phyloP scores from a whole-genome alignment of 2,797 vertebrate genomes.

The Siniperca obscura region DNA sequence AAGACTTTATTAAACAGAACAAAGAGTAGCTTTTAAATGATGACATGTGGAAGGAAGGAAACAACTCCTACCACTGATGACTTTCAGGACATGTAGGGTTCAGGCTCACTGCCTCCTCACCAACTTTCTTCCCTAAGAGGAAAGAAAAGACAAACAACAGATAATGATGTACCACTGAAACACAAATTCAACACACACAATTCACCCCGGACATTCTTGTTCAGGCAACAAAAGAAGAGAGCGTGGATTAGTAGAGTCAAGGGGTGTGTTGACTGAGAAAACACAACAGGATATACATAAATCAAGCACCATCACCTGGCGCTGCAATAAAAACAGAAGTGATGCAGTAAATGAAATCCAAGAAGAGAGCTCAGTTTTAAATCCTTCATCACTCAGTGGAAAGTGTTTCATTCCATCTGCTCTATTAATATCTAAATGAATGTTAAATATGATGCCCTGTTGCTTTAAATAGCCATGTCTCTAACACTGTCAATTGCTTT shows the following conservation, averaged over 20 bases:
- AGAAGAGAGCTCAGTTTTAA: conserved; percentile 43
- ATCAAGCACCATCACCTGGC: conserved; percentile 25
- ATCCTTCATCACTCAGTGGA: conserved; percentile 49
- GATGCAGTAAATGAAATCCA: conserved; percentile 44
- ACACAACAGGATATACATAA: conserved; percentile 46
- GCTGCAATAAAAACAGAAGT: conserved; percentile 48
- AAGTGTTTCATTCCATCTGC: conserved; percentile 39
- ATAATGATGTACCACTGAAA: conserved; percentile 37
- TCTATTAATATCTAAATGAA: conserved; percentile 64
- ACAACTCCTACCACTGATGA: conserved; percentile 92
- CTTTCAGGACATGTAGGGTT: conserved; percentile 90
- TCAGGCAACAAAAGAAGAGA: conserved; percentile 36
- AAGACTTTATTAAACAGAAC: conserved; percentile 27
- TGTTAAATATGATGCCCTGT: conserved; percentile 43
- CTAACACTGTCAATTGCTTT: conserved; percentile 20
- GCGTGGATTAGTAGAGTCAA: conserved; percentile 33
- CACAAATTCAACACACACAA: conserved; percentile 24
- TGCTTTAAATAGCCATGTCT: conserved; percentile 53
- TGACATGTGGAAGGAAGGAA: not conserved
- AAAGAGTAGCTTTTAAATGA: conserved; percentile 3
- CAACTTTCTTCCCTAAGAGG: conserved; percentile 88
- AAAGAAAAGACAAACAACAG: conserved; percentile 32
- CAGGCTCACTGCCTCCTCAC: conserved; percentile 89
- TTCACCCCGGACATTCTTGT: conserved; percentile 35
- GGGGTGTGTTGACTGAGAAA: conserved; percentile 45